Base-by-base conservation (phyloP, 2,888 invertebrate species). In the Balanococcus diminutus region DNA sequence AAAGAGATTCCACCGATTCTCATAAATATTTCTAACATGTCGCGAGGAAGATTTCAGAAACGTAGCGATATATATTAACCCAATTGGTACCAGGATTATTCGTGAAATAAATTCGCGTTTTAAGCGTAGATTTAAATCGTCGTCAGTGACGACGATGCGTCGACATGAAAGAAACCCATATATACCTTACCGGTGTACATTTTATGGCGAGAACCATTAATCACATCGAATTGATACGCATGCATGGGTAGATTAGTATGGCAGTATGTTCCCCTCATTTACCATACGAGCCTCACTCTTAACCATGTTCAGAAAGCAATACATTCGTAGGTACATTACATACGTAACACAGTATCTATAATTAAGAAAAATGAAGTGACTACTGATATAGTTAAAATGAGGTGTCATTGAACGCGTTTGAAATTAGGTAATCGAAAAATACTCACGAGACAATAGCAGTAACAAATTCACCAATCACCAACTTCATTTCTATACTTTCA, bases 121-220 rank as follows among this genome's bases (percentile, higher is more conserved):
- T 67, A 67, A 67, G 67, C 28, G 28, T 67, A 67, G 67, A 67
- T 67, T 28, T 67, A 28, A 67, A 67, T 67, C 67, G 67, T 56
- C 56, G 42, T 11, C 42, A 11, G 11, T 31, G 67, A 67, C 67
- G 67, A 67, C 67, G 67, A 67, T 19, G 28, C 67, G 67, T 67
- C 67, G 11, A 67, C 67, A 28, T 28, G 3, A 16, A 25, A 67
- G 67, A 67, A 67, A 28, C 31, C 16, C 28, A 11, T 51, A 51
- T 46, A 39, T 46, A 46, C 19, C 51, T 51, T 51, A 9, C 5
- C 8, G 22, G 11, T 19, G 56, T 56, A 56, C 22, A 56, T 56
- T 28, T 67, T 67, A 28, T 19, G 16, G 67, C 16, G 67, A 19
- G 67, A 67, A 67, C 28, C 67, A 67, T 67, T 67, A 67, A 67